Evolutionary conservation across 2,888 invertebrate species (phyloP), one percentile per base, ranked within the genome.

Genomic region (Atethmia centrago): DNA sequence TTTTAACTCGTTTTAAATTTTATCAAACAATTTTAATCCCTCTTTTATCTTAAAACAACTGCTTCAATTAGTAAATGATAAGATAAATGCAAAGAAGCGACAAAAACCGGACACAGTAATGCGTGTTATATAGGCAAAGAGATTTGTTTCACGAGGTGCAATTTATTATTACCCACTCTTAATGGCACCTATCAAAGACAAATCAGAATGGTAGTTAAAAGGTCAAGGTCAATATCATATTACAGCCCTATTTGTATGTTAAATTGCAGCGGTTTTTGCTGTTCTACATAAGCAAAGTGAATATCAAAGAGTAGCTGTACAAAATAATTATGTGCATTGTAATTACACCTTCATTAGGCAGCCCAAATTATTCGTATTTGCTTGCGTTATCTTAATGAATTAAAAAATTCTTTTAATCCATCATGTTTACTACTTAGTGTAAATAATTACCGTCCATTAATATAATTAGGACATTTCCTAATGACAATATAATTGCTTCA

Each of bases 211-310:
- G 62, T 66, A 45, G 55, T 56, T 77, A 73, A 74, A 87, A 87
- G 79, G 84, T 79, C 85, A 87, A 87, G 79, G 84, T 79, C 85
- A 84, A 79, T 68, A 82, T 74, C 71, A 72, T 75, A 77, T 71
- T 61, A 62, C 31, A 69, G 63, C 55, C 62, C 67, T 77, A 67
- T 74, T 64, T 73, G 61, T 67, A 74, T 74, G 63, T 71, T 73
- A 63, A 77, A 73, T 42, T 55, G 55, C 53, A 47, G 58, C 64
- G 42, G 53, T 40, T 71, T 67, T 49, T 68, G 53, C 51, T 67
- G 67, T 59, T 74, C 66, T 62, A 73, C 64, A 74, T 64, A 47
- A 59, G 72, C 25, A 47, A 53, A 74, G 16, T 59, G 56, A 64
- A 55, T 55, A 55, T 25, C 12, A 40, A 53, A 71, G 12, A 21